Evolutionary conservation across 2,888 invertebrate species (phyloP), one percentile per base, ranked within the genome.

Genomic region (Tanaodytes sp.): DNA sequence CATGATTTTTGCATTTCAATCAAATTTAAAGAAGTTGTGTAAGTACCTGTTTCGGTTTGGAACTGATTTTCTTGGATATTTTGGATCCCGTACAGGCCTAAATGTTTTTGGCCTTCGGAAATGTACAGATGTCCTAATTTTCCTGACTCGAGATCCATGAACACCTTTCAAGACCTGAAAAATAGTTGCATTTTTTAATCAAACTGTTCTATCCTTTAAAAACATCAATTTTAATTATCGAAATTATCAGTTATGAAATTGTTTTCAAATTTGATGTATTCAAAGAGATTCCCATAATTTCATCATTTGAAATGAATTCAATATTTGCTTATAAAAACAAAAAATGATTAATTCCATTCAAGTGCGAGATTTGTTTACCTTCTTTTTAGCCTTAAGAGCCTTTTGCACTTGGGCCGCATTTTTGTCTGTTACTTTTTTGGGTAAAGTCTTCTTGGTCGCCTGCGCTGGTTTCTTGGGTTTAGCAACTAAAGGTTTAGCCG

Each of bases 91-190:
- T 9, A 94, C 93, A 67, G 96, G 91, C 81, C 92, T 91, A 86
- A 97, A 91, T 40, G 98, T 98, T 82, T 93, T 95, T 11, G 98
- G 99, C 73, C 96, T 90, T 81, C 92, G 93, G 91, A 99, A 99
- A 83, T 96, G 96, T 75, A 98, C 98, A 3, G 94, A 93, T 39
- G 95, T 97, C 84, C 98, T 92, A 79, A 98, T 92, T 87, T 98
- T 96, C 74, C 96, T 90, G 9, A 91, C 90, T 59, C 95, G 89
- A 62, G 94, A 95, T 79, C 95, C 95, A 88, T 94, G 92, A 78
- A 93, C 91, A 73, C 98, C 98, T 86, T 96, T 96, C 75, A 96
- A 89, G 64, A 97, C 92, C 92, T 96, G 77, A 23, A 87, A 85
- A n/a, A 33, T 5, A 23, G 4, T 23, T 23, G 23, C n/a, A n/a